Evolutionary conservation across 2,797 vertebrate species (phyloP), one percentile per base, ranked within the genome.

Genomic region (Enteromius unitaeniatus): DNA sequence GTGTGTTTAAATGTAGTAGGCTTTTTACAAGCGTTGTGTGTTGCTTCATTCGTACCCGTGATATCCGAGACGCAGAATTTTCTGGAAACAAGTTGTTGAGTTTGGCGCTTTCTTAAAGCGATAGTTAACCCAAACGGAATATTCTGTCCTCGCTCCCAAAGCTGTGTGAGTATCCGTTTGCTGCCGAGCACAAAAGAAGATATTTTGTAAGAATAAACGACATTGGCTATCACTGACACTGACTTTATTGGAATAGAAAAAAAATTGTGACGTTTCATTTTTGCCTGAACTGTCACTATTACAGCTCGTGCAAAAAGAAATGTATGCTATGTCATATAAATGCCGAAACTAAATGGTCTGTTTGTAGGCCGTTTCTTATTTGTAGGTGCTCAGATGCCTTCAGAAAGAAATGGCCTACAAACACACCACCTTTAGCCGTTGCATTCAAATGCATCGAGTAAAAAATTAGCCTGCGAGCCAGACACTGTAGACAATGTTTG

Each of bases 401-500:
- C 21, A 4, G 28, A 77, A 23, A 31, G 23, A 53, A 53, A 60
- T 60, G 8, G 53, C 34, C 74, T 8, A 78, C 60, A 65, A 55
- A 8, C 28, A 6, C 0, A 21, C 31, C 23, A 45, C 34, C 62
- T 21, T 58, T 65, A 47, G 40, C 81, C 64, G 19, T 40, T 47
- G 37, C 31, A 19, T 23, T 69, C 69, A 62, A 83, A 26, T 47
- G 51, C 58, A 65, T n/a, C 23, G 40, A 81, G 62, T 87, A 65
- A 73, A 73, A 60, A 87, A 83, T 85, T 88, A 81, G 62, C 83
- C 88, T 90, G 92, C 87, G 85, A 88, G 83, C 85, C 65, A 86
- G 87, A 86, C 85, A 55, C 49, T 37, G 17, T 88, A 89, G 87
- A 89, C 90, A 40, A 31, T 80, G 91, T 92, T 90, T 88, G 89